Base-by-base conservation (phyloP, 1,140 invertebrate species). In the Neomicropteryx cornuta region DNA sequence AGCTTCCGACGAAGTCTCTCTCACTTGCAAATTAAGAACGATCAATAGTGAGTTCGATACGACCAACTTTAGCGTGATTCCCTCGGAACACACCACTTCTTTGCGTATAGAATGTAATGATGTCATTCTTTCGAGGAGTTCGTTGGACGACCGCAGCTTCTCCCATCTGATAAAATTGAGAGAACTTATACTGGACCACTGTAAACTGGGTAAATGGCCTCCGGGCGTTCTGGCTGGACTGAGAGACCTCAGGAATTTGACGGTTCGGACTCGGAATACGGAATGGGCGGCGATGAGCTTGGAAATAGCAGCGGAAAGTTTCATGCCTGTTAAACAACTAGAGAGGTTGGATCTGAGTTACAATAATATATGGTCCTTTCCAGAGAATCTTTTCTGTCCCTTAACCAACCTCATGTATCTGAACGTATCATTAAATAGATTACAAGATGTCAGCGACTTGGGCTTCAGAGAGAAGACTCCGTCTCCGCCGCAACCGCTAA, bases 291-390 rank as follows among this genome's bases (percentile, higher is more conserved):
- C 74, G 17, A 76, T 87, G 55, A 83, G 76, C 49, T 69, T 91
- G 45, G 83, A 89, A 51, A 70, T 92, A 43, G 75, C 79, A 42
- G 66, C 73, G 5, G 79, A 80, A 37, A 81, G 78, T 39, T 91
- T 87, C 56, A 62, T 67, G 17, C 72, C 75, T 28, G 75, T 81
- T 28, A 66, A 76, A 41, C 76, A 84, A 52, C 65, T 88, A 50
- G 83, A 89, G 62, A 74, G 80, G 43, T 69, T 94, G 34, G 89
- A 94, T 59, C 61, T 95, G 20, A 87, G 85, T 49, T 79, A 75
- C 47, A 92, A 92, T 56, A 89, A 89, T 54, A 84, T 94, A 45
- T 87, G 83, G 79, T 81, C 83, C 13, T 76, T 94, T 52, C 87
- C 88, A 1, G 80, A 84, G 46, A 80, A 80, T 41, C 66, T 88